Base-by-base conservation (phyloP, 1,140 invertebrate genomes). In the Yoshiicerus persimilis region DNA sequence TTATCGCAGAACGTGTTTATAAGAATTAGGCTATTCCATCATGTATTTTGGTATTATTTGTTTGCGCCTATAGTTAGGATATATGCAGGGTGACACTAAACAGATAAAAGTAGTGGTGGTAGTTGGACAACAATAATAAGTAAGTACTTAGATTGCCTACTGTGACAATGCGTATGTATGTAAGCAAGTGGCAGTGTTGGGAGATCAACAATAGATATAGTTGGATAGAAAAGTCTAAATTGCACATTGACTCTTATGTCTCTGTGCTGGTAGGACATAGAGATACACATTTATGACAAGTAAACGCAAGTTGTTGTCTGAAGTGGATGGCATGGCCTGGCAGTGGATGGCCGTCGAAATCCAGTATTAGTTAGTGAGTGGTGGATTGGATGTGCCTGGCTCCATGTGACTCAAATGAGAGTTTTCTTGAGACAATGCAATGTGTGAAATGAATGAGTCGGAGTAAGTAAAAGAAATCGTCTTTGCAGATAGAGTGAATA, bases 371-470 rank as follows among this genome's bases (percentile, higher is more conserved):
- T 56, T 56, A 56, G 47, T 56, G 47, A 56, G 47, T 56, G 47
- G 47, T 56, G 47, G 47, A 56, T 56, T 56, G 47, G 47, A 56
- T n/a, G 47, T 80, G 75, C 32, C n/a, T 80, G 75, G 75, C 75
- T 38, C 75, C 75, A 80, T 80, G 32, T 80, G 75, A 80, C 75
- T 80, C 32, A 80, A 80, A 80, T 80, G 75, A 80, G 75, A 80
- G 75, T 80, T 80, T 34, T 80, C 83, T 84, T 84, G 38, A 47
- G 83, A 41, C 27, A 62, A 62, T 39, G 77, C 34, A 83, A 83
- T 84, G 83, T 84, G 83, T 84, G 83, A 84, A 62, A 84, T 80
- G 75, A 80, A 80, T 80, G 75, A 80, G 75, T 80, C 75, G 75
- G 75, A 80, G 75, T 80, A 80, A 80, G 75, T 80, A 80, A 80